A percentile compares a stretch with the other conserved stretches of the same genome.
phyloP scores from a whole-genome alignment of 2,888 invertebrate genomes.

The Clusia tigrina region DNA sequence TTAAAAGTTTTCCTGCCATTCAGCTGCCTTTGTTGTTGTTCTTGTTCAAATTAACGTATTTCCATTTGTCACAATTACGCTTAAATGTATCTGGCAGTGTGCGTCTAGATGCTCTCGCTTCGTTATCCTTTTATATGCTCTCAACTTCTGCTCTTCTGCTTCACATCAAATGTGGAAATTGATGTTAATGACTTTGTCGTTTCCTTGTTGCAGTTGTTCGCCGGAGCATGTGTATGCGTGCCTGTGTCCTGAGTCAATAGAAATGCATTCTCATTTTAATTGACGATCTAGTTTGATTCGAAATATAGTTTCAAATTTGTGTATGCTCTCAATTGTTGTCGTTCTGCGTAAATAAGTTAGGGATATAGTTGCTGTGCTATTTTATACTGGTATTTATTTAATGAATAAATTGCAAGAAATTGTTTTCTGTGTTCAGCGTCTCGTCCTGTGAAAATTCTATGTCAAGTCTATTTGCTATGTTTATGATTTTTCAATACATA shows the following conservation, averaged over 20 bases:
- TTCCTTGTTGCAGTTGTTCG: neutral
- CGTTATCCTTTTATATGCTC: neutral
- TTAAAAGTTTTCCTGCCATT: conserved; percentile 16
- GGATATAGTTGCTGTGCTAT: too few relatives aligned
- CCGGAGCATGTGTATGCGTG: neutral
- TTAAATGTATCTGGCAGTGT: neutral
- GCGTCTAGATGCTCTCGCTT: neutral
- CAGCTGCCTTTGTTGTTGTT: neutral
- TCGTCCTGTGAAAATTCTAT: too few relatives aligned
- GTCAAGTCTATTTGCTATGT: too few relatives aligned
- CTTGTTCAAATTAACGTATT: conserved; percentile 25
- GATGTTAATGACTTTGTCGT: conserved; percentile 22
- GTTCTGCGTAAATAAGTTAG: neutral
- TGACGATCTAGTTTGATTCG: conserved; percentile 4
- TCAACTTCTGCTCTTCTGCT: conserved; percentile 2
- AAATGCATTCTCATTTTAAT: conserved; percentile 14
- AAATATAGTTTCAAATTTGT: conserved; percentile 4
- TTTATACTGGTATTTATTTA: neutral
- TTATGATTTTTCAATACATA: too few relatives aligned
- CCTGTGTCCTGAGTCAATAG: neutral
- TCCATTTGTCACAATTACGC: neutral
- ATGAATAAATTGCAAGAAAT: neutral
- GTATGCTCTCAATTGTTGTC: neutral
- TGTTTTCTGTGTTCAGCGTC: too few relatives aligned
- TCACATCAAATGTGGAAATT: conserved; percentile 21